A percentile compares a stretch with the other conserved stretches of the same genome.
phyloP scores from a whole-genome alignment of 1,140 invertebrate genomes.

The Tribolium castaneum region DNA sequence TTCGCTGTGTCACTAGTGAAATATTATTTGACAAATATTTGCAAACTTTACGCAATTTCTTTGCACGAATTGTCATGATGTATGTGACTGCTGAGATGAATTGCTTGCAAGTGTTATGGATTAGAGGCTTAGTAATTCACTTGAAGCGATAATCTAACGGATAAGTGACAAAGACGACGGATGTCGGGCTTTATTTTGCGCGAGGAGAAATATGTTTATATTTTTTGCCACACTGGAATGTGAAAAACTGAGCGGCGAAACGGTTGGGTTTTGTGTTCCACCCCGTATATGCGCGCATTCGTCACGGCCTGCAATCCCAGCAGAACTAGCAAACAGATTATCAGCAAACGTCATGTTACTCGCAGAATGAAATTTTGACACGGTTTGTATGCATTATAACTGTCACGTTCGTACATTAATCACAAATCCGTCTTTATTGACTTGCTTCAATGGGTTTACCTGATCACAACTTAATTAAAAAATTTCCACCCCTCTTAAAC shows the following conservation, averaged over 20 bases:
- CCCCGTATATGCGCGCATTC: no score
- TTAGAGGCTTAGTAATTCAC: neutral
- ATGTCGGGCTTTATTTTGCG: neutral
- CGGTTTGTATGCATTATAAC: neutral
- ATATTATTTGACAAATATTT: slow-evolving; percentile 33
- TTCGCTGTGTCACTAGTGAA: slow-evolving; percentile 3
- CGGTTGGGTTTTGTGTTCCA: no score
- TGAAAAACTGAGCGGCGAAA: no score
- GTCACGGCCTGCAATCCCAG: slow-evolving; percentile 1
- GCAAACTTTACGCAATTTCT: slow-evolving; percentile 21
- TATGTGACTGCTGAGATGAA: slow-evolving; percentile 12
- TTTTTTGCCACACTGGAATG: no score
- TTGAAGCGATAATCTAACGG: neutral
- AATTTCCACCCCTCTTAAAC: neutral
- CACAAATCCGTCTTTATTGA: neutral
- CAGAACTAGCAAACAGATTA: neutral
- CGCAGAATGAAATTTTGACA: neutral
- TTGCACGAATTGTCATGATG: slow-evolving; percentile 5
- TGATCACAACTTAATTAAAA: neutral
- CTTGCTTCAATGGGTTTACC: neutral
- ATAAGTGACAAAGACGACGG: neutral
- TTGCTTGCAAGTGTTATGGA: slow-evolving; percentile 12
- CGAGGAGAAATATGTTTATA: neutral
- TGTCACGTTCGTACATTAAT: neutral
- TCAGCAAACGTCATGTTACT: slow-evolving; percentile 10